Conservation (phyloP, 2,888 invertebrate genomes). For the Neoascia interrupta region DNA sequence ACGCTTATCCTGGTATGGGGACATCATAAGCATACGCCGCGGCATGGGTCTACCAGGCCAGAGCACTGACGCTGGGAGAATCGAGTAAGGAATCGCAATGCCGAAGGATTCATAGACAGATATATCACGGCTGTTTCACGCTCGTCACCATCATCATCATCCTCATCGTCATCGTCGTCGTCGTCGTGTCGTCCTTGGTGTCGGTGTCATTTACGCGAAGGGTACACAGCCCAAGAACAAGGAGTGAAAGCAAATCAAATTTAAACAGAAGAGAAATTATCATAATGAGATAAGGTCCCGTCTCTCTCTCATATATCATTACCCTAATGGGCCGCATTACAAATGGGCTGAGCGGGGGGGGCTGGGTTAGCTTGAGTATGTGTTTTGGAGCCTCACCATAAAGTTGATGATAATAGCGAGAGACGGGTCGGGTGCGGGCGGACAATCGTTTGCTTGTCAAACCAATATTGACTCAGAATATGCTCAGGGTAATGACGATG, state of each 20-base stretch:
- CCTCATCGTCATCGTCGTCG: constrained; percentile 8
- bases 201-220: constrained; percentile 11
- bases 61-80: no score
- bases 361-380: constrained; percentile 32
- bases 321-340: constrained; percentile 45
- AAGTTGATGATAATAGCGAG: background rate
- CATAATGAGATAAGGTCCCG: constrained; percentile 66
- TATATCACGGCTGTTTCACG: no score
- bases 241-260: constrained; percentile 56
- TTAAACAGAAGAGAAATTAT: constrained; percentile 62
- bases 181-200: background rate
- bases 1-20: constrained; percentile 44
- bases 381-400: constrained; percentile 9
- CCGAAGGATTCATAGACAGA: constrained; percentile 34
- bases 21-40: constrained; percentile 35
- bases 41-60: no score
- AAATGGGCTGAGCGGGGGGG: constrained; percentile 10
- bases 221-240: constrained; percentile 43
- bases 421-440: no score
- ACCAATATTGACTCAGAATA: constrained; percentile 68
- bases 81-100: no score
- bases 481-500: constrained; percentile 61
- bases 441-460: constrained; percentile 33
- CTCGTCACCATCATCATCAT: constrained; percentile 18
- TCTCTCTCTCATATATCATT: constrained; percentile 60